phyloP scores from a whole-genome alignment of 1,140 invertebrate species.

The Cherax destructor region DNA sequence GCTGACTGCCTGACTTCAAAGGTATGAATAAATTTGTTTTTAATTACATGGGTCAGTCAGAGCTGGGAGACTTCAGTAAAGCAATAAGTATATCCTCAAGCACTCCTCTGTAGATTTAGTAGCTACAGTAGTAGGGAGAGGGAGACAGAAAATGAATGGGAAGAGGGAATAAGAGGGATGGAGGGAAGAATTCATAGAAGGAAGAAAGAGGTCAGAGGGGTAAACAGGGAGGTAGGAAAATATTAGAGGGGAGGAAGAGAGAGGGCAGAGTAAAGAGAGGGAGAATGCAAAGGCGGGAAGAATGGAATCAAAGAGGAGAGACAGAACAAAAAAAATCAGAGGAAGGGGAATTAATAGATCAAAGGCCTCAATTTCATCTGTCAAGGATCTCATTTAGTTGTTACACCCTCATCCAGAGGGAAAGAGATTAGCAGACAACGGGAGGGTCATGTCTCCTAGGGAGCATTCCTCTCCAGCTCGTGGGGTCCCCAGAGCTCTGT shows the following conservation, averaged over 20 bases:
- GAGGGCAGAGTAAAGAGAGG: neutral
- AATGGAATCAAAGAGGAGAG: neutral
- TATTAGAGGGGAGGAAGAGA: neutral
- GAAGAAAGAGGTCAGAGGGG: neutral
- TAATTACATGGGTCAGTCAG: too few relatives aligned
- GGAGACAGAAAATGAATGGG: neutral
- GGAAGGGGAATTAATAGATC: neutral
- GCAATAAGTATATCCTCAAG: too few relatives aligned
- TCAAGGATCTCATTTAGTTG: neutral
- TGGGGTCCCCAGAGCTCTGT: neutral
- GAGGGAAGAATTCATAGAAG: neutral
- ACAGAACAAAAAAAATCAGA: neutral
- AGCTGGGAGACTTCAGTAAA: too few relatives aligned
- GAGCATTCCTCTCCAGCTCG: neutral
- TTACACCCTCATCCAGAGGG: neutral
- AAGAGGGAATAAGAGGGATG: neutral
- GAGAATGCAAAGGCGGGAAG: neutral
- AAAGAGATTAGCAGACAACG: neutral
- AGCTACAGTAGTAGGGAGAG: neutral
- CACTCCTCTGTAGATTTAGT: too few relatives aligned
- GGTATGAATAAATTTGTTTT: too few relatives aligned
- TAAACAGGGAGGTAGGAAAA: neutral
- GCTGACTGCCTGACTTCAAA: too few relatives aligned
- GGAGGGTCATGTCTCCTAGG: neutral
- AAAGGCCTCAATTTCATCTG: conserved; percentile 6